A percentile compares a stretch with the other conserved stretches of the same genome.
phyloP scores from a whole-genome alignment of 2,113 vertebrate genomes.

The human (Homo sapiens) region GRCh38 chr14:46682001-46682500 shows the following conservation, averaged over 20 bases:
- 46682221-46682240: not conserved
- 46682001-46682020: not conserved
- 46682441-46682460: not conserved
- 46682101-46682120: not conserved
- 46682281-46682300: not conserved
- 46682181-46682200: not conserved
- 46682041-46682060: not conserved
- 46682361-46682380: not conserved
- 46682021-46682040: not conserved
- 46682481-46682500: not conserved
- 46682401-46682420: not conserved
- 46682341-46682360: not conserved
- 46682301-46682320: not conserved
- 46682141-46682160: not conserved
- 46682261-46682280: not conserved
- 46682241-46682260: not conserved
- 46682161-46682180: not conserved
- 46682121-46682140: not conserved
- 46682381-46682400: not conserved
- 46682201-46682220: not conserved
- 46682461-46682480: not conserved
- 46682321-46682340: not conserved
- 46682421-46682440: not conserved
- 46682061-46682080: not conserved
- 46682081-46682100: not conserved